Evolutionary conservation across 2,113 vertebrate genomes (phyloP), one percentile per base, ranked within the genome.

Genomic region (Melanotaenia duboulayi): DNA sequence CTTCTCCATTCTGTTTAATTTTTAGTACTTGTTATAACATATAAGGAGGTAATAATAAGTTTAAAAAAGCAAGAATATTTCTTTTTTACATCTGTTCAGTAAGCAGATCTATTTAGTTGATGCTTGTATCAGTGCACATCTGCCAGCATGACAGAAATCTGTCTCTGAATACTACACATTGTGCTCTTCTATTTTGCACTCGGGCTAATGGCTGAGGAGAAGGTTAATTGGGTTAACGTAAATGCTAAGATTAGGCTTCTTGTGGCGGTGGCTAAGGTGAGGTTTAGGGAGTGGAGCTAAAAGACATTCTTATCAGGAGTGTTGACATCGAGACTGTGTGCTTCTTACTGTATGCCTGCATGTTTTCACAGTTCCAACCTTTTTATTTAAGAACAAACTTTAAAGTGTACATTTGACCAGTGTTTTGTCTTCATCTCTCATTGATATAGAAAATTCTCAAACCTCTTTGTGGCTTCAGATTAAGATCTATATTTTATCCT

Each of bases 211-310:
- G 19, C 64, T 74, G n/a, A 58, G 28, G 37, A 54, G 10, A 50
- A 56, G 57, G 65, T 71, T 76, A 49, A 66, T 16, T 80, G 39
- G 20, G 65, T 78, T 73, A 65, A 51, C 17, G 19, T 49, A 57
- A 65, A 63, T 35, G 24, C 28, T 52, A 11, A 46, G 50, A 58
- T 67, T 39, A 67, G 56, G 25, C 20, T 58, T 64, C 6, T 24
- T 13, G 9, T 2, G 23, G 10, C 16, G 11, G 52, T 25, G 28
- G 16, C 48, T 70, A 46, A 42, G 1, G 19, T 66, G 22, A 78
- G 49, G 46, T 78, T 61, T n/a, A 59, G 19, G 42, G 7, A 39
- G 55, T n/a, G 19, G 19, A 60, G 46, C 11, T 35, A 13, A 57
- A 12, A 48, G 16, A 65, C 54, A 13, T 46, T 57, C 24, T 16